Conservation (phyloP, 2,113 vertebrate genomes). For the Pomatostomus ruficeps region DNA sequence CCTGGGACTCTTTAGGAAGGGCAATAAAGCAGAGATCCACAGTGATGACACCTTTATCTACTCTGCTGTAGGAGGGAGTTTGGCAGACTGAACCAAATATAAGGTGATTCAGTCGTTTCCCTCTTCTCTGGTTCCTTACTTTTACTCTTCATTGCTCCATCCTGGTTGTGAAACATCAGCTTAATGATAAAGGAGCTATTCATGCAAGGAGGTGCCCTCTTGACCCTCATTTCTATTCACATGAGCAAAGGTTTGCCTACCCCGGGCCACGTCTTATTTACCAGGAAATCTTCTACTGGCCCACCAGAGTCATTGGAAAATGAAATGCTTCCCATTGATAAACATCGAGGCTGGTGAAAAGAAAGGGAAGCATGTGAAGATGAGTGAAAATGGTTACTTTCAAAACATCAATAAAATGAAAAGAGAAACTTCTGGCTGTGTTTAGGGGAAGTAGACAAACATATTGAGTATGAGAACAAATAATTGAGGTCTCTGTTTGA, state of each 20-base stretch:
- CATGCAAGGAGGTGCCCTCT: constrained; percentile 22
- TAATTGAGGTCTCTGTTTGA: constrained; percentile 12
- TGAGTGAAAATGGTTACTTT: constrained; percentile 61
- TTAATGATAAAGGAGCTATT: constrained; percentile 42
- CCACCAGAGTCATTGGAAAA: neutral
- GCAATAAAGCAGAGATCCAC: neutral
- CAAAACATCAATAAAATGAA: constrained; percentile 28
- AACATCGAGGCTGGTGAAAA: constrained; percentile 22
- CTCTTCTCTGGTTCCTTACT: constrained; percentile 18
- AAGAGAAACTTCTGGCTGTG: neutral
- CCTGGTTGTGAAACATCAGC: constrained; percentile 18
- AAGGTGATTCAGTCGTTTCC: neutral
- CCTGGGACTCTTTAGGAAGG: neutral
- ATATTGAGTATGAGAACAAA: neutral
- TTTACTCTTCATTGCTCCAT: constrained; percentile 45
- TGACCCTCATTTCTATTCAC: neutral
- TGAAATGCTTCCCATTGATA: constrained; percentile 36
- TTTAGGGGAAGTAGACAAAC: neutral
- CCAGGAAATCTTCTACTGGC: neutral
- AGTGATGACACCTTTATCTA: neutral
- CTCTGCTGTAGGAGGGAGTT: neutral
- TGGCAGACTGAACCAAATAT: neutral
- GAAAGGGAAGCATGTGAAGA: constrained; percentile 63
- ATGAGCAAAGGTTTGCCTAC: constrained; percentile 21
- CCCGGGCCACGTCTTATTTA: constrained; percentile 16